phyloP scores from a whole-genome alignment of 2,113 vertebrate genomes.

The Menura novaehollandiae region DNA sequence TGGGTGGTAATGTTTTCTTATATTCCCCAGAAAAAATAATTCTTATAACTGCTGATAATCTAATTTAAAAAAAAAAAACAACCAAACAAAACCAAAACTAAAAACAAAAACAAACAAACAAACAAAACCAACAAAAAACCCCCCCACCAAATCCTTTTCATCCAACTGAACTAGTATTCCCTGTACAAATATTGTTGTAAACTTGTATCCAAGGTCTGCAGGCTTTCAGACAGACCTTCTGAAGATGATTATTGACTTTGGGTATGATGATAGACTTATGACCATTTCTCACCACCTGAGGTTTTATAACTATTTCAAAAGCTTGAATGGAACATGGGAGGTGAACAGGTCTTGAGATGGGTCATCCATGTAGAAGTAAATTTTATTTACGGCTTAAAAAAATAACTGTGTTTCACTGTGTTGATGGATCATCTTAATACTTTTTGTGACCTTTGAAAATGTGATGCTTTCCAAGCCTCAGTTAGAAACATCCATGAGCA shows the following conservation, averaged over 20 bases:
- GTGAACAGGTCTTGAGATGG: neutral
- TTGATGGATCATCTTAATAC: neutral
- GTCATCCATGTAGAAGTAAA: neutral
- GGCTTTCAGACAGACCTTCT: neutral
- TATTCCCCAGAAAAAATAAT: neutral
- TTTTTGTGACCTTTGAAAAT: neutral
- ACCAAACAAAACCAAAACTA: too few relatives aligned
- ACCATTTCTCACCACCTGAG: neutral
- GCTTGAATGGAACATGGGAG: neutral
- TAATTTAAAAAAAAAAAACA: neutral
- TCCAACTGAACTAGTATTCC: neutral
- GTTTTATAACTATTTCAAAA: neutral
- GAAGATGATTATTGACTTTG: neutral
- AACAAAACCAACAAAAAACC: neutral
- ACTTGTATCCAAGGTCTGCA: neutral
- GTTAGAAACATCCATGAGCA: neutral
- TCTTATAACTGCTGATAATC: neutral
- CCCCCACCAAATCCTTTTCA: accelerated
- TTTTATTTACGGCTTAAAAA: neutral
- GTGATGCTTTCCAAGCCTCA: neutral
- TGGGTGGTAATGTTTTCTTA: accelerated
- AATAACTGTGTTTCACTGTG: neutral
- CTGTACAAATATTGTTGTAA: neutral
- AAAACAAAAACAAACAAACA: neutral
- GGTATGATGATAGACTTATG: neutral